Percentiles rank a stretch among this genome's conserved stretches.
These are phyloP conservation scores for Pteropus alecto DNA, from an alignment of 2,113 vertebrate genomes.

Conservation along the genomic window DNA sequence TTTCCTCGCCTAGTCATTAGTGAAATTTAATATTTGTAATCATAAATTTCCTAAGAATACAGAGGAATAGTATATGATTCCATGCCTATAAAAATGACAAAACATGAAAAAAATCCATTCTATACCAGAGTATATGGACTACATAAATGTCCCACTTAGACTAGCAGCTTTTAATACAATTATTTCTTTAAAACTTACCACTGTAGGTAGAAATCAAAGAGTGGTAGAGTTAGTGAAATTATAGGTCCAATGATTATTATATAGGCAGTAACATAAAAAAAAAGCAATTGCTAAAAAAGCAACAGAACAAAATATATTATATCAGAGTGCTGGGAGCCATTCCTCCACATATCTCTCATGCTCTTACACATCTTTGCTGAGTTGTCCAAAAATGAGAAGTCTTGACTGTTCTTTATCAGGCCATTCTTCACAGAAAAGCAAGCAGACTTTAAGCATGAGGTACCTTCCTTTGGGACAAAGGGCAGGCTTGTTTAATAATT, in stretches of 20 bases:
- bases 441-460: background rate
- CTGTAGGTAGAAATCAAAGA: conserved; percentile 6
- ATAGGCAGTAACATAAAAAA: background rate
- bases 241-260: background rate
- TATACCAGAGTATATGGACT: background rate
- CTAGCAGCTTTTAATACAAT: background rate
- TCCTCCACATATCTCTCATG: background rate
- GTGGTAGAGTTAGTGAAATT: background rate
- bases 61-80: background rate
- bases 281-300: background rate
- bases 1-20: background rate
- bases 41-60: background rate
- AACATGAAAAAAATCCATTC: background rate
- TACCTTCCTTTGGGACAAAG: background rate
- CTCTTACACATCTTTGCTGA: background rate
- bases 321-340: background rate
- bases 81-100: background rate
- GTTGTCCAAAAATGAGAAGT: background rate
- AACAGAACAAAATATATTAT: background rate
- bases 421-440: background rate
- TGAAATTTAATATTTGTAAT: background rate
- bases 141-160: background rate
- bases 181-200: conserved; percentile 10
- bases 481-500: background rate
- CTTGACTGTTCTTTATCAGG: background rate